Evolutionary conservation across 2,888 invertebrate genomes (phyloP), one percentile per base, ranked within the genome.

Genomic region (Dryococelus australis): DNA sequence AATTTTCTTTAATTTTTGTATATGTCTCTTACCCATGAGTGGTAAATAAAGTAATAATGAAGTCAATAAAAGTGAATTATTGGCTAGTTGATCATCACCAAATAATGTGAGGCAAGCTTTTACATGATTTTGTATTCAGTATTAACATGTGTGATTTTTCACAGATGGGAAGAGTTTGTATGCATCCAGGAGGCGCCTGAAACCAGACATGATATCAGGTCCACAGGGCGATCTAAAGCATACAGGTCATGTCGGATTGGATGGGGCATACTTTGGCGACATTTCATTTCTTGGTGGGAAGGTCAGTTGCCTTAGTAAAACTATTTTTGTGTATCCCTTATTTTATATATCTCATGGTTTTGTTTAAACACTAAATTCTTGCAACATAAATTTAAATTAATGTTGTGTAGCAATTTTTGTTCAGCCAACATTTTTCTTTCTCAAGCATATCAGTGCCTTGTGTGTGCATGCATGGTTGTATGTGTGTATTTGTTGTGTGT

Each of bases 211-310:
- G 98, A 99, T 99, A 91, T 98, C 99, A 85, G 96, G 97, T 88
- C 99, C 99, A 0, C 98, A 99, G 92, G 98, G 98, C 79, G 99
- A 99, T 92, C 95, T 99, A 28, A 97, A 98, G 91, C 99, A 99
- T 92, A 99, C 98, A 0, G 96, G 96, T 13, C 99, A 99, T 92
- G 98, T 99, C 20, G 99, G 99, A 0, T 94, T 98, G 83, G 99
- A 99, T 92, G 99, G 99, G 0, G 98, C 98, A 47, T 97, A 97
- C 91, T 99, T 99, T 92, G 99, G 99, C 3, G 98, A 99, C 92
- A 96, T 99, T 83, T 95, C 95, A 86, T 95, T 96, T 90, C 93
- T 96, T 26, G 95, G 95, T 3, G 95, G 95, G 88, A 94, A 93
- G 89, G 90, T 90, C 88, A 28, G 86, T 79, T 6, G n/a, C 28